Base-by-base conservation (phyloP, 2,888 invertebrate genomes). In the Mesochorus sp. region DNA sequence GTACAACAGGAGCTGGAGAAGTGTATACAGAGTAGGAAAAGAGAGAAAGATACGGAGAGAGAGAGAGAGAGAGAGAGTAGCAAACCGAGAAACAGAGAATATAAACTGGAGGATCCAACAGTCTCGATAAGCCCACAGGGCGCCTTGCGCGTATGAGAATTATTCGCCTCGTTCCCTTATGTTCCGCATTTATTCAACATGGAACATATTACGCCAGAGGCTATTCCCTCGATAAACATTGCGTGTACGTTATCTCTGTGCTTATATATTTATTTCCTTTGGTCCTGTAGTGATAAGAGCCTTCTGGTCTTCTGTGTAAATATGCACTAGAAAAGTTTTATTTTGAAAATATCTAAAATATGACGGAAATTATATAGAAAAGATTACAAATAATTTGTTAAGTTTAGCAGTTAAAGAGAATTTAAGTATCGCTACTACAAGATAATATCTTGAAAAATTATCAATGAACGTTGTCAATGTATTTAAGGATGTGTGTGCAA, bases 121-220 rank as follows among this genome's bases (percentile, higher is more conserved):
- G 61, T 73, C 59, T 44, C 73, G 68, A 66, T 74, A 74, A 78
- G 51, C 73, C 24, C 47, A 19, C 31, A 44, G 55, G n/a, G 34
- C 10, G n/a, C 24, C 31, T 57, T 12, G n/a, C 19, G 17, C 21
- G 39, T 39, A 64, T 64, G 42, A 68, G 31, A 70, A 70, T 78
- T 73, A 70, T 73, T 73, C 42, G 34, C 47, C 39, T 39, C 39
- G n/a, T 64, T 49, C 6, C 4, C 24, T 31, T 12, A 34, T 66
- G 10, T 24, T 42, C 19, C 24, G 19, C 34, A n/a, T n/a, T 42
- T n/a, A 31, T 44, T 57, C 19, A 21, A 14, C 14, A 44, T 10
- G 6, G 26, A 21, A 14, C n/a, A n/a, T 31, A 28, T 42, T 12
- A 12, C 1, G 31, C 55, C 49, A 12, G n/a, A n/a, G 51, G 57